phyloP scores from a whole-genome alignment of 2,888 invertebrate species.

The Palloptera scutellata region DNA sequence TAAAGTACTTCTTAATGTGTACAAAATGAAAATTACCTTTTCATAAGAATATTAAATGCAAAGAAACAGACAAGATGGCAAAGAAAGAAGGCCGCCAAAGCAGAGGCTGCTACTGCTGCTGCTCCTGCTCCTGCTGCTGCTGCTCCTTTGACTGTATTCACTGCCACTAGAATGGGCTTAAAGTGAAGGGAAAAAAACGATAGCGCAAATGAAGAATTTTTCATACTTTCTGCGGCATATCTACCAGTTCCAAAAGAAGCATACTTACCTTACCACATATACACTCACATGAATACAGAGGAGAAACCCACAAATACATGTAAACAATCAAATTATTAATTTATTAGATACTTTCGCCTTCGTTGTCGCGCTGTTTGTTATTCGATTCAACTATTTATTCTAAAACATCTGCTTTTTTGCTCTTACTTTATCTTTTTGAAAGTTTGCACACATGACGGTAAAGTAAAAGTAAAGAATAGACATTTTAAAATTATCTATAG shows the following conservation, averaged over 20 bases:
- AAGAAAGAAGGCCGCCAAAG: not conserved
- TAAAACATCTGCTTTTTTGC: not conserved
- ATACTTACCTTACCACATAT: constrained; percentile 4
- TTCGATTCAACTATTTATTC: no score
- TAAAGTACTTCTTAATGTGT: constrained; percentile 35
- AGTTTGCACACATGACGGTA: constrained; percentile 9
- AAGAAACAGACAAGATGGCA: constrained; percentile 22
- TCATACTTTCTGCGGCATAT: constrained; percentile 7
- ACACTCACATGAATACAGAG: constrained; percentile 22
- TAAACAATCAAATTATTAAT: constrained; percentile 55
- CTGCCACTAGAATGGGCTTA: constrained; percentile 12
- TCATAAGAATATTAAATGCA: constrained; percentile 53
- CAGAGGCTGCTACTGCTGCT: no score
- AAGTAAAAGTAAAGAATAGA: not conserved
- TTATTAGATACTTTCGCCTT: constrained; percentile 46
- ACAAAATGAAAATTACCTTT: constrained; percentile 51
- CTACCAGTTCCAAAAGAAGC: not conserved
- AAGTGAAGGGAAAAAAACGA: not conserved
- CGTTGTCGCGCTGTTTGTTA: not conserved
- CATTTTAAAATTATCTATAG: not conserved
- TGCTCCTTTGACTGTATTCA: no score
- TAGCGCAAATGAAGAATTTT: constrained; percentile 5
- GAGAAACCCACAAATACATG: constrained; percentile 33
- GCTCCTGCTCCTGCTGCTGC: not conserved
- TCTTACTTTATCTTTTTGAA: not conserved